phyloP scores from a whole-genome alignment of 2,888 invertebrate species.

The Thymelicus sylvestris region DNA sequence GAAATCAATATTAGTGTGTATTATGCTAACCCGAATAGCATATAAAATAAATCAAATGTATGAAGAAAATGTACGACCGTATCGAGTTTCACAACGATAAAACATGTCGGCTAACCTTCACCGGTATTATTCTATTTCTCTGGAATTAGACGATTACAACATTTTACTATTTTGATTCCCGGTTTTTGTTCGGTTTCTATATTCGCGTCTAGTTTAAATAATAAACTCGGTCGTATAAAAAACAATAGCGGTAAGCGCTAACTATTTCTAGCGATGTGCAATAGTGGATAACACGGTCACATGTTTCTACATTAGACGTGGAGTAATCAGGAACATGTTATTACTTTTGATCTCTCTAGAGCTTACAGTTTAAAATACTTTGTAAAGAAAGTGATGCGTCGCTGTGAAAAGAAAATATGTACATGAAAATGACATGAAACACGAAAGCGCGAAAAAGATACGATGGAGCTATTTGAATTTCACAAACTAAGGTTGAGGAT shows the following conservation, averaged over 20 bases:
- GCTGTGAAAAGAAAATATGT: no score
- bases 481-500: no score
- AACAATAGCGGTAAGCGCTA: slow-evolving; percentile 42
- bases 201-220: slow-evolving; percentile 59
- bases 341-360: no score
- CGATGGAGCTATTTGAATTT: no score
- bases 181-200: slow-evolving; percentile 67
- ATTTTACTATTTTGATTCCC: slow-evolving; percentile 63
- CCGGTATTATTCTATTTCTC: slow-evolving; percentile 67
- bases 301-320: slow-evolving; percentile 5
- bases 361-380: no score
- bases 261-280: slow-evolving; percentile 21
- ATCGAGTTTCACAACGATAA: slow-evolving; percentile 43
- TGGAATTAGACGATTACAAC: slow-evolving; percentile 76
- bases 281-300: slow-evolving; percentile 1
- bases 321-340: neutral
- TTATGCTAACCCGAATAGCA: slow-evolving; percentile 37
- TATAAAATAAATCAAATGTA: slow-evolving; percentile 37
- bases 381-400: no score
- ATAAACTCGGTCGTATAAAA: slow-evolving; percentile 50
- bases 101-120: slow-evolving; percentile 61
- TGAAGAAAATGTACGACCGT: slow-evolving; percentile 33
- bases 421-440: no score
- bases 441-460: no score
- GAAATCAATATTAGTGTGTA: slow-evolving; percentile 27